Conservation (phyloP, 2,888 invertebrate genomes). For the Polydrusus pterygomalis region DNA sequence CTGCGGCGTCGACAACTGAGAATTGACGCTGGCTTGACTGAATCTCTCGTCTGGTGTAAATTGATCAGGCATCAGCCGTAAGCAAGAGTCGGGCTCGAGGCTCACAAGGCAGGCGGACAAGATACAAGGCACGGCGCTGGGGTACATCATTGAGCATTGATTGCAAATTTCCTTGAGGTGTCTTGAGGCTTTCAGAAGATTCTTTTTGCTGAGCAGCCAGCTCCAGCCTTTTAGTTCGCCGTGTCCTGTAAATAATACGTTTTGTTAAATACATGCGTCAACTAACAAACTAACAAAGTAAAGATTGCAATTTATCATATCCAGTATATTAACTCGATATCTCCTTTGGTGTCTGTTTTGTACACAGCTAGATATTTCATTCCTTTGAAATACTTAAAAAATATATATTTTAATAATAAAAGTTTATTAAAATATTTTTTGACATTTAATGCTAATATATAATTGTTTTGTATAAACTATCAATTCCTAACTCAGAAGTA, state of each 20-base stretch:
- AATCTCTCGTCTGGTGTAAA: constrained; percentile 94
- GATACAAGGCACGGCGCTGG: constrained; percentile 90
- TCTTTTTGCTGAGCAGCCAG: constrained; percentile 93
- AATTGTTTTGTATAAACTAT: too few species aligned
- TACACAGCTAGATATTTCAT: too few species aligned
- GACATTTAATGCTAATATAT: too few species aligned
- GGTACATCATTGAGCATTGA: constrained; percentile 89
- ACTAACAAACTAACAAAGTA: too few species aligned
- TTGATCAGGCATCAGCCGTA: constrained; percentile 94
- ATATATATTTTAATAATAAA: too few species aligned
- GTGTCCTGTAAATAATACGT: constrained; percentile 83
- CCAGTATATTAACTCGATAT: too few species aligned
- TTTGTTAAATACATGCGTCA: neutral
- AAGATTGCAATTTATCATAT: too few species aligned
- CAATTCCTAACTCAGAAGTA: too few species aligned
- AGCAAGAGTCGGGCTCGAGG: constrained; percentile 74
- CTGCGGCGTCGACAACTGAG: constrained; percentile 94
- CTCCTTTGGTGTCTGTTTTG: too few species aligned
- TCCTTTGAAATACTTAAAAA: too few species aligned
- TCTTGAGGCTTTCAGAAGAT: constrained; percentile 89
- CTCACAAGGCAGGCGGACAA: constrained; percentile 98
- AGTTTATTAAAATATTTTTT: too few species aligned
- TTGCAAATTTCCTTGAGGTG: constrained; percentile 93
- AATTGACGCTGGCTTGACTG: constrained; percentile 90
- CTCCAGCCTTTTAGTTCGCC: constrained; percentile 99